Percentiles rank a stretch among this genome's conserved stretches.
phyloP scores from a whole-genome alignment of 2,888 invertebrate genomes.

The Eumerus sabulonum region DNA sequence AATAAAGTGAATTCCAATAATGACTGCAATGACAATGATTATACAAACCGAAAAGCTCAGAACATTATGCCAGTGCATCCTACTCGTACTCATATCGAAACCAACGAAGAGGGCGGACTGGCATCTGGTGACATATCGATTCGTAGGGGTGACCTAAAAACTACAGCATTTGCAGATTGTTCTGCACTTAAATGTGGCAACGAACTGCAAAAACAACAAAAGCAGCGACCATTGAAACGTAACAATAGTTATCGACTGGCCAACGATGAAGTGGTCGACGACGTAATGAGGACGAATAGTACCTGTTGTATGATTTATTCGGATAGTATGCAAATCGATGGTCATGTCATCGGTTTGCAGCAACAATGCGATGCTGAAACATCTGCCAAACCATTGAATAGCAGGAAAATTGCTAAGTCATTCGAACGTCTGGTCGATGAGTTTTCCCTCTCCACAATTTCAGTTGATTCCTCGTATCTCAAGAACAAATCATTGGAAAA shows the following conservation, averaged over 20 bases:
- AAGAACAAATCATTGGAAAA: conserved; percentile 78
- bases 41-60: conserved; percentile 54
- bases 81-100: conserved; percentile 12
- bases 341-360: conserved; percentile 30
- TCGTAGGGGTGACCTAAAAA: conserved; percentile 62
- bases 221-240: conserved; percentile 83
- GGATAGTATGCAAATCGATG: conserved; percentile 62
- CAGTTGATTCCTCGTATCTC: conserved; percentile 76
- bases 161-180: conserved; percentile 33
- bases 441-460: conserved; percentile 77
- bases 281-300: conserved; percentile 79
- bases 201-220: conserved; percentile 49
- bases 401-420: conserved; percentile 83
- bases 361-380: conserved; percentile 9
- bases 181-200: conserved; percentile 36
- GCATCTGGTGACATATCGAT: conserved; percentile 62
- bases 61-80: conserved; percentile 58
- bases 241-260: conserved; percentile 92
- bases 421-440: conserved; percentile 78
- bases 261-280: conserved; percentile 79
- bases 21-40: conserved; percentile 35
- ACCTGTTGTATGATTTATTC: conserved; percentile 71
- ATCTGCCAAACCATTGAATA: conserved; percentile 69
- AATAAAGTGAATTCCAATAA: conserved; percentile 30
- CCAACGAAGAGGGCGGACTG: neutral